Base-by-base conservation (phyloP, 2,113 vertebrate species). In the Rhineura floridana region DNA sequence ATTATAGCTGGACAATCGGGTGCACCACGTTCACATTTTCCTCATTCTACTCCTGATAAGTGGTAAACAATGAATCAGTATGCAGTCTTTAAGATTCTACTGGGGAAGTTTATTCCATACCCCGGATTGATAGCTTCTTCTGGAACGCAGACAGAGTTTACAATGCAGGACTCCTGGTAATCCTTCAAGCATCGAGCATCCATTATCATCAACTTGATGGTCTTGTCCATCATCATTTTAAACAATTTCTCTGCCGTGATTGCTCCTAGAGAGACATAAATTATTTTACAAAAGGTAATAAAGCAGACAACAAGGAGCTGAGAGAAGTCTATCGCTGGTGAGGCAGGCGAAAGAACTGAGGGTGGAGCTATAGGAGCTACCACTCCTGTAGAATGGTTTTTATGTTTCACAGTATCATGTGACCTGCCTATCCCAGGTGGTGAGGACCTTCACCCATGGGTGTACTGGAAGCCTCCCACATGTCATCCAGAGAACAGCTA, bases 71-170 rank as follows among this genome's bases (percentile, higher is more conserved):
- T 36, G 46, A n/a, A 85, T 39, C 30, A 42, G 19, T 70, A 30
- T 48, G 50, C 7, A 90, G 50, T 62, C 87, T 75, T n/a, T n/a
- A 89, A 42, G 42, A 19, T 78, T 33, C 46, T 67, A 83, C 72
- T 69, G 42, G 50, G 19, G 87, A 73, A 83, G 0, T 17, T 28
- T 81, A 36, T 79, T 75, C 87, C 96, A 86, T 96, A 99, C 99
- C 99, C 99, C 77, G 99, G 98, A 84, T 87, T 97, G 91, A 99
- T 94, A 67, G 98, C 97, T 94, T 99, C 98, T 93, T 99, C 98
- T 79, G 99, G 98, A 83, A 99, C 97, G 4, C 97, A 98, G 95
- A 99, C 95, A 21, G 98, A 97, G 88, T 97, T 94, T 88, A 95
- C 95, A 93, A 99, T 98, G 91, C 96, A 98, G 11, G 99, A 99